Base-by-base conservation (phyloP, 2,113 vertebrate genomes). In the Apeltes quadracus region DNA sequence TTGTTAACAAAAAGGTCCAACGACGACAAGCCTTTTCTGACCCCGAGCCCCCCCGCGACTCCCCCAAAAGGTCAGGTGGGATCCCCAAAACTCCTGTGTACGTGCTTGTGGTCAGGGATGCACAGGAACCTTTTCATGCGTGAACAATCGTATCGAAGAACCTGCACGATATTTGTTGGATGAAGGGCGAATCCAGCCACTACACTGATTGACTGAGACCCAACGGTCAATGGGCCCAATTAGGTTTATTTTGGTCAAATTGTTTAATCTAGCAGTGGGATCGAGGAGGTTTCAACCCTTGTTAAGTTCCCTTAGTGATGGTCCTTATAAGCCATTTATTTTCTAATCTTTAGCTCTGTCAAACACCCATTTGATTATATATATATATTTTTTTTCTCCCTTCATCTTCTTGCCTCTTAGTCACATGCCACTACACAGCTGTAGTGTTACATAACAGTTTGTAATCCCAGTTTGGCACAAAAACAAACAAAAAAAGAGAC, bases 51-150 rank as follows among this genome's bases (percentile, higher is more conserved):
- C n/a, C n/a, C n/a, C n/a, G n/a, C n/a, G n/a, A n/a, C n/a, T n/a
- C n/a, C n/a, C n/a, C n/a, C n/a, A n/a, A n/a, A n/a, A n/a, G n/a
- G n/a, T n/a, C n/a, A n/a, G n/a, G n/a, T n/a, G n/a, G n/a, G n/a
- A n/a, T n/a, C n/a, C n/a, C n/a, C n/a, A n/a, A n/a, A n/a, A 36
- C 50, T 51, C 41, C 36, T 63, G 10, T 57, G 80, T 53, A 16
- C 58, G 53, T 36, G 41, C 38, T 38, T 77, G 53, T 57, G 78
- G 62, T 69, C 53, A 41, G 65, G 72, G 50, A 41, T 53, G 43
- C 32, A 72, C 55, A 70, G 71, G 78, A 81, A 78, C 11, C 4
- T 75, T 46, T 62, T 50, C 59, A 70, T 76, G n/a, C n/a, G n/a
- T n/a, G n/a, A n/a, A n/a, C n/a, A n/a, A n/a, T n/a, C n/a, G n/a